Conservation (phyloP, 1,140 invertebrate genomes). For the Saccostrea echinata region DNA sequence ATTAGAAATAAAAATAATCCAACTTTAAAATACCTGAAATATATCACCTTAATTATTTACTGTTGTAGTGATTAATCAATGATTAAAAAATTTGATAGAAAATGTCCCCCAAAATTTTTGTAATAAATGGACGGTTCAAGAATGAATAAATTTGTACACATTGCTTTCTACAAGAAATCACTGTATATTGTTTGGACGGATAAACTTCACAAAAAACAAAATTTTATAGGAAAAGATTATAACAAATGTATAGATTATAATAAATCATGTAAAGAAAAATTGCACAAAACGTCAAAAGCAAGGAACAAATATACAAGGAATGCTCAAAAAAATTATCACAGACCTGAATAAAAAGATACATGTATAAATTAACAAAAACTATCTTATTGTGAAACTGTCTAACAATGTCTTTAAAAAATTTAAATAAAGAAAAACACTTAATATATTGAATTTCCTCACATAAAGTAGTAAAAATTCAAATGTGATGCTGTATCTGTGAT, state of each 20-base stretch:
- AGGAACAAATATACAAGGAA: neutral
- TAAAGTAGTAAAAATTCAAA: too few species aligned
- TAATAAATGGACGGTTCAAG: conserved; percentile 2
- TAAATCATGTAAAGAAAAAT: conserved; percentile 2
- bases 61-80: too few species aligned
- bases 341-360: neutral
- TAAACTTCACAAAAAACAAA: neutral
- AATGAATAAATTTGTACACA: neutral
- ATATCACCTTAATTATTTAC: too few species aligned
- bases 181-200: neutral
- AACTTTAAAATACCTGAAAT: too few species aligned
- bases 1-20: too few species aligned
- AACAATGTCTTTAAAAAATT: too few species aligned
- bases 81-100: too few species aligned
- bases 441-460: too few species aligned
- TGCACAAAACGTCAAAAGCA: neutral
- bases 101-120: too few species aligned
- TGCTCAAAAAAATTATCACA: neutral
- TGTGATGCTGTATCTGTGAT: too few species aligned
- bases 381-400: neutral
- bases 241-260: conserved; percentile 28
- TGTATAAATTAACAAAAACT: neutral
- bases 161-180: neutral
- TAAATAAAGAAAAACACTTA: too few species aligned
- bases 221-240: neutral